These are phyloP conservation scores for Gopherus flavomarginatus DNA, from an alignment of 2,113 vertebrate genomes.

Conservation along the genomic window DNA sequence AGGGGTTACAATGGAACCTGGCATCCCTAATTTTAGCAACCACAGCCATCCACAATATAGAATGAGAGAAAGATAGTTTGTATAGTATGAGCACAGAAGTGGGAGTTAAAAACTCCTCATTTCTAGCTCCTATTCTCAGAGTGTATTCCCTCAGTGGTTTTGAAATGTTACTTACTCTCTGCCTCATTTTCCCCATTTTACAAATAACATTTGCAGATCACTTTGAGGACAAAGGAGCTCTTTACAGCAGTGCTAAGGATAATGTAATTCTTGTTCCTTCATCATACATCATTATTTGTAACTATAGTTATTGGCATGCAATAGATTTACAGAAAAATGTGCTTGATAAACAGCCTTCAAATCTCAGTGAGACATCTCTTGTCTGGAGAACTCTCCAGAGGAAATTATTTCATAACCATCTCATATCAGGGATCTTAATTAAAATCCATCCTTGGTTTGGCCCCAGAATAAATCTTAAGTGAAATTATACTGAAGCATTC, in stretches of 20 bases:
- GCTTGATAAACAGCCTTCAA: neutral
- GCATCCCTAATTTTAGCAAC: too few species aligned
- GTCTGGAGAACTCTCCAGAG: neutral
- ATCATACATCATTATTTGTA: neutral
- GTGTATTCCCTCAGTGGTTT: neutral
- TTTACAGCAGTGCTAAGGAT: neutral
- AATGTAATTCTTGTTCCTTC: neutral
- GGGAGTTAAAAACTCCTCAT: neutral
- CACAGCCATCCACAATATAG: neutral
- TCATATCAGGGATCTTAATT: neutral
- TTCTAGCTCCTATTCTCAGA: neutral
- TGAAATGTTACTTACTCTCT: neutral
- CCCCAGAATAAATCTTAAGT: neutral
- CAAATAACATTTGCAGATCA: neutral
- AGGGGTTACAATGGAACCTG: too few species aligned
- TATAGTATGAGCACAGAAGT: neutral
- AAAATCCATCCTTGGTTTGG: neutral
- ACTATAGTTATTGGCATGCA: neutral
- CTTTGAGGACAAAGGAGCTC: neutral
- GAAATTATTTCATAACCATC: slow-evolving; percentile 8
- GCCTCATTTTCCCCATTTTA: neutral
- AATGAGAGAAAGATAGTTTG: neutral
- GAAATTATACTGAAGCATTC: neutral
- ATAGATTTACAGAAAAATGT: neutral
- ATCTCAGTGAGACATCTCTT: neutral